Conservation (phyloP, 2,888 invertebrate species). For the Agrenia bidenticulata region DNA sequence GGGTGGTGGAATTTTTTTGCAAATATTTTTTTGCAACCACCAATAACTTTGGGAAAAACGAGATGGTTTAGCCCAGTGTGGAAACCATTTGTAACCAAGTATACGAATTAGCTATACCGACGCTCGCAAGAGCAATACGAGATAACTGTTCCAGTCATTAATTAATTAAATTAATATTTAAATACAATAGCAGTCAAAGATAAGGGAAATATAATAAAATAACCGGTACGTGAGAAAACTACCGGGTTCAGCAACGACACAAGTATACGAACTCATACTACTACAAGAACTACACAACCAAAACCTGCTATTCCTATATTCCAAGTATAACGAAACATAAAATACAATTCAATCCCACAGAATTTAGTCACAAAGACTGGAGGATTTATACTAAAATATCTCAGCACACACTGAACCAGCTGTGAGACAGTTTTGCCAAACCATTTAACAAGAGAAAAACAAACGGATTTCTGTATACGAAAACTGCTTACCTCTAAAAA, state of each 20-base stretch:
- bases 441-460: background rate
- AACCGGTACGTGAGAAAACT: background rate
- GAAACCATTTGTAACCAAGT: constrained; percentile 43
- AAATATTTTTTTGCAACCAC: background rate
- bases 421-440: constrained; percentile 1
- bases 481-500: too few species aligned
- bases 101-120: constrained; percentile 41
- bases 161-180: too few species aligned
- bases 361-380: background rate
- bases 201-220: background rate
- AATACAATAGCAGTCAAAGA: too few species aligned
- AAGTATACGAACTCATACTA: constrained; percentile 9
- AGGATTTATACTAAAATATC: background rate
- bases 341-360: background rate
- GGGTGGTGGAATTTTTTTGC: background rate
- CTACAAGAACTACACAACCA: background rate
- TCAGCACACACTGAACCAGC: background rate
- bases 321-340: background rate
- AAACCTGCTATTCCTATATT: background rate
- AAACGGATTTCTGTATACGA: constrained; percentile 1
- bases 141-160: constrained; percentile 37
- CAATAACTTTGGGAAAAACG: background rate
- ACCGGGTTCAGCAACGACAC: background rate
- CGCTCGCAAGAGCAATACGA: constrained; percentile 28
- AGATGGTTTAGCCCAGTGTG: background rate